Evolutionary conservation across 1,140 invertebrate genomes (phyloP).

Genomic region (Myzus persicae): DNA sequence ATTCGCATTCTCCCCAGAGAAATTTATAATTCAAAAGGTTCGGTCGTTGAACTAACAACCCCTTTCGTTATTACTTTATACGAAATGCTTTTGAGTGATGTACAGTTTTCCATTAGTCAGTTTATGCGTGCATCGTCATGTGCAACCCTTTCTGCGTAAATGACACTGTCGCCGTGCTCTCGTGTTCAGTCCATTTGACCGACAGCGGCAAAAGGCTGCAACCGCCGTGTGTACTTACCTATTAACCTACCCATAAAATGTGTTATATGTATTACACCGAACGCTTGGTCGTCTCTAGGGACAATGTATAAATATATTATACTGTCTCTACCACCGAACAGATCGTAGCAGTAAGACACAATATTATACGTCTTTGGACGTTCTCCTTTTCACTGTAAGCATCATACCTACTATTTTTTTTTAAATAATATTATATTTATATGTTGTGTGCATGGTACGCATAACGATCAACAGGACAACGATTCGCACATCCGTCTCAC

Average conservation of each 20-base stretch:
- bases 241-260: not conserved
- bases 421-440: not conserved
- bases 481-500: not conserved
- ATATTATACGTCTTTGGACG: not conserved
- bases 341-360: not conserved
- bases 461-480: not conserved
- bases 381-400: not conserved
- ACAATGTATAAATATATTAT: not conserved
- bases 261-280: not conserved
- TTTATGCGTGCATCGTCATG: not conserved
- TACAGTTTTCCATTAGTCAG: not conserved
- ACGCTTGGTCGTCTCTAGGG: not conserved
- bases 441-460: not conserved
- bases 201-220: not conserved
- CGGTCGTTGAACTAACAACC: constrained; percentile 24
- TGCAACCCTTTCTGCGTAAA: not conserved
- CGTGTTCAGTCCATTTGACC: not conserved
- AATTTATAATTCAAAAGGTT: constrained; percentile 36
- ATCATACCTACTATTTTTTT: not conserved
- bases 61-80: not conserved
- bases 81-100: not conserved
- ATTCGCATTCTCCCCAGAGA: not conserved
- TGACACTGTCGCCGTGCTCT: not conserved
- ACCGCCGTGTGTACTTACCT: not conserved
- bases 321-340: not conserved